Evolutionary conservation across 1,140 invertebrate species (phyloP).

Genomic region (Leptopilina boulardi): DNA sequence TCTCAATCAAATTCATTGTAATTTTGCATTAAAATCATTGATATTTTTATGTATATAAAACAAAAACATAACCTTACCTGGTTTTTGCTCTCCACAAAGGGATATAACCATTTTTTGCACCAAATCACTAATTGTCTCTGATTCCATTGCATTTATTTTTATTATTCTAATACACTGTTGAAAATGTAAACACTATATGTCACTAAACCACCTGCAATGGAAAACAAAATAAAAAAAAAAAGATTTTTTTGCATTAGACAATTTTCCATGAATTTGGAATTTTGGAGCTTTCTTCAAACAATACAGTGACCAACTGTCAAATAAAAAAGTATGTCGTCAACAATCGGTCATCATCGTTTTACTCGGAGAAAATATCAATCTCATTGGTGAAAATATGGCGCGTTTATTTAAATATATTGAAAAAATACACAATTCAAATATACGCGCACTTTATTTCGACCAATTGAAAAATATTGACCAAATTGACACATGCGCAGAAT

Average conservation of each 20-base stretch:
- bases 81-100: conserved; percentile 71
- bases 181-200: background rate
- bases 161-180: background rate
- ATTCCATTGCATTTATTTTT: conserved; percentile 65
- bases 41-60: conserved; percentile 21
- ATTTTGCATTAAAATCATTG: conserved; percentile 28
- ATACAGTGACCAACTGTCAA: background rate
- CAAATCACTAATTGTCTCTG: conserved; percentile 69
- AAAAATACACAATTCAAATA: no score
- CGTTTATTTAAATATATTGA: no score
- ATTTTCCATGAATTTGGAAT: background rate
- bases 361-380: no score
- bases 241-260: background rate
- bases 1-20: conserved; percentile 9
- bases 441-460: no score
- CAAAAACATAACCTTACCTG: conserved; percentile 66
- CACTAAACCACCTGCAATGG: background rate
- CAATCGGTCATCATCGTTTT: no score
- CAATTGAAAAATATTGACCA: no score
- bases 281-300: background rate
- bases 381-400: no score
- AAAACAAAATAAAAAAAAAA: background rate
- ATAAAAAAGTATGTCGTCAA: no score
- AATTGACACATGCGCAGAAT: no score
- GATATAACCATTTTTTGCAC: conserved; percentile 71